Evolutionary conservation across 2,797 vertebrate species (phyloP).

Genomic region (Triplophysa bombifrons): DNA sequence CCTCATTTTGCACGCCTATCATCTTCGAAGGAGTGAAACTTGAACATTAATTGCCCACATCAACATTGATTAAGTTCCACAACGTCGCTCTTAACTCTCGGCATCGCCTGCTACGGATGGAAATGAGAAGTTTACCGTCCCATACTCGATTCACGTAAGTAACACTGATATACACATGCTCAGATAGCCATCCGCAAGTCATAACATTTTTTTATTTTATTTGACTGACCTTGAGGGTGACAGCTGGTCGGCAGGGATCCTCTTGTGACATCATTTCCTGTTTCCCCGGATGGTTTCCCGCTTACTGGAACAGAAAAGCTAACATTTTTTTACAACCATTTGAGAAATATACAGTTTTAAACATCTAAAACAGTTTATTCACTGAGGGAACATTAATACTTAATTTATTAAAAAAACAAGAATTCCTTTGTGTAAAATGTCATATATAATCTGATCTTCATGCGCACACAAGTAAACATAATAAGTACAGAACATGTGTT

Average conservation of each 20-base stretch:
- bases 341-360: no score
- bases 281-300: no score
- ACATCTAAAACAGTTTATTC: no score
- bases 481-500: neutral
- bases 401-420: no score
- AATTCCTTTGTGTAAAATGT: no score
- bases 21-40: conserved; percentile 34
- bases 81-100: conserved; percentile 18
- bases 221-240: neutral
- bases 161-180: no score
- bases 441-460: neutral
- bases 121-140: neutral
- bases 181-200: no score
- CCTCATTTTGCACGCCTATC: conserved; percentile 42
- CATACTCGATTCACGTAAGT: neutral
- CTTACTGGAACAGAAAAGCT: no score
- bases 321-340: no score
- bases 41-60: conserved; percentile 44
- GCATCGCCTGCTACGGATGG: conserved; percentile 1
- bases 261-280: neutral
- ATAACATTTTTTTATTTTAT: no score
- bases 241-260: neutral
- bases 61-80: conserved; percentile 40
- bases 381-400: no score
- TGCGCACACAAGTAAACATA: neutral